Evolutionary conservation across 2,113 vertebrate genomes (phyloP).

Genomic region (Dicrurus megarhynchus): DNA sequence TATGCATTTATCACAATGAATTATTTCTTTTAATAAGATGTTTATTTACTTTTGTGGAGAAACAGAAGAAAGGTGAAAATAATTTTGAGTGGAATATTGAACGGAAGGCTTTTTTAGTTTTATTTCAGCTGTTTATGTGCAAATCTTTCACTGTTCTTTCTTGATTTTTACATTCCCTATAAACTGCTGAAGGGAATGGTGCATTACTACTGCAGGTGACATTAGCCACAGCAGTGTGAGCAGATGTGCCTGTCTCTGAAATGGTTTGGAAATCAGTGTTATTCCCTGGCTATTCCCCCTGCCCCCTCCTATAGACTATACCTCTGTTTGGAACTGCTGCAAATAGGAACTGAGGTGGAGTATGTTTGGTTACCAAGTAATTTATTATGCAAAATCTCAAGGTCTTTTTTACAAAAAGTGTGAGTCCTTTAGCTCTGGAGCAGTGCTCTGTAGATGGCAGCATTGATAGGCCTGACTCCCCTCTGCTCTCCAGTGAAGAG

Average conservation of each 20-base stretch:
- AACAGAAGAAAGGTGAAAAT: not conserved
- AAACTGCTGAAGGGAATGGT: not conserved
- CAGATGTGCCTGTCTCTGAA: not conserved
- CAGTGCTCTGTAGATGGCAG: conserved; percentile 41
- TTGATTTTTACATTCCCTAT: not conserved
- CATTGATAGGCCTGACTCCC: conserved; percentile 10
- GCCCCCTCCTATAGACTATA: not conserved
- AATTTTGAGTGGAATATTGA: no score
- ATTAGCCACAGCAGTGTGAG: not conserved
- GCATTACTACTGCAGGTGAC: not conserved
- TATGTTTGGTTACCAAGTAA: not conserved
- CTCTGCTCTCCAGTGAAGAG: not conserved
- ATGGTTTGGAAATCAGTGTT: not conserved
- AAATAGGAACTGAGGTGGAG: not conserved
- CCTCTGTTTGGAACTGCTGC: not conserved
- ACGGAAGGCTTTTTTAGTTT: not conserved
- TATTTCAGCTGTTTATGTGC: not conserved
- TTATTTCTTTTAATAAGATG: not conserved
- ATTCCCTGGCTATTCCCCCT: not conserved
- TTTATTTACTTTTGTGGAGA: not conserved
- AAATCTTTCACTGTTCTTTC: not conserved
- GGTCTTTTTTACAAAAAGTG: not conserved
- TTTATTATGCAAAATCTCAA: not conserved
- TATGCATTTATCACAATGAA: not conserved
- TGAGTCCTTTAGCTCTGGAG: not conserved